phyloP scores from a whole-genome alignment of 1,140 invertebrate species.

The Odontomachus brunneus region DNA sequence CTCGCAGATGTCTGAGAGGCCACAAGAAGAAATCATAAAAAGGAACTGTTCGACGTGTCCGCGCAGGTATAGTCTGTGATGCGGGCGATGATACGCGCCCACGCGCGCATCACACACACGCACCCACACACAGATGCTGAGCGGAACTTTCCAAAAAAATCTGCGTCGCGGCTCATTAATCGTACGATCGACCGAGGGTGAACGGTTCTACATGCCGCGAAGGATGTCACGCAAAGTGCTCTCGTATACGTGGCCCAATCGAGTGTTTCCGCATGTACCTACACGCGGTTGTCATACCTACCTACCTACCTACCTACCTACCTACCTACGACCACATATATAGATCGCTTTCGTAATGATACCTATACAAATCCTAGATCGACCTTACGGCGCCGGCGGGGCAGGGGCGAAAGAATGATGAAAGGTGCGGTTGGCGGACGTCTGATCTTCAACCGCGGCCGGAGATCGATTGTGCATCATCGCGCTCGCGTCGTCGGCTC shows the following conservation, averaged over 20 bases:
- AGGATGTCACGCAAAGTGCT: conserved; percentile 69
- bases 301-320: conserved; percentile 56
- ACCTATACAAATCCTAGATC: conserved; percentile 47
- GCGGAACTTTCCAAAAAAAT: conserved; percentile 16
- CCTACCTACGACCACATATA: conserved; percentile 46
- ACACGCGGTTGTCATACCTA: conserved; percentile 69
- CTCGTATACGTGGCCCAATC: conserved; percentile 84
- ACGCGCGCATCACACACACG: too few species aligned
- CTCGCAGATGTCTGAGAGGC: too few species aligned
- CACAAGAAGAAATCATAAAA: too few species aligned
- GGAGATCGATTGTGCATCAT: conserved; percentile 28
- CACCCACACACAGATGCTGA: too few species aligned
- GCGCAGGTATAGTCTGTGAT: too few species aligned
- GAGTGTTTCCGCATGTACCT: conserved; percentile 82
- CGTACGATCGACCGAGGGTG: conserved; percentile 27
- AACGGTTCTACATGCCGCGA: conserved; percentile 26
- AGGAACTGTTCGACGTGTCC: too few species aligned
- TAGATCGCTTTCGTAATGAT: conserved; percentile 50
- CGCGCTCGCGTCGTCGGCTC: background rate
- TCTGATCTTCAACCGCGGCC: conserved; percentile 36
- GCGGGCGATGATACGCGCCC: too few species aligned
- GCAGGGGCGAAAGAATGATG: conserved; percentile 15
- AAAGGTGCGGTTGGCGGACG: conserved; percentile 32
- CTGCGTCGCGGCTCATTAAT: conserved; percentile 37
- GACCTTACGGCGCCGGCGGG: conserved; percentile 23